These are phyloP conservation scores for Panzeria rudis DNA, from an alignment of 2,888 invertebrate species.

Conservation along the genomic window DNA sequence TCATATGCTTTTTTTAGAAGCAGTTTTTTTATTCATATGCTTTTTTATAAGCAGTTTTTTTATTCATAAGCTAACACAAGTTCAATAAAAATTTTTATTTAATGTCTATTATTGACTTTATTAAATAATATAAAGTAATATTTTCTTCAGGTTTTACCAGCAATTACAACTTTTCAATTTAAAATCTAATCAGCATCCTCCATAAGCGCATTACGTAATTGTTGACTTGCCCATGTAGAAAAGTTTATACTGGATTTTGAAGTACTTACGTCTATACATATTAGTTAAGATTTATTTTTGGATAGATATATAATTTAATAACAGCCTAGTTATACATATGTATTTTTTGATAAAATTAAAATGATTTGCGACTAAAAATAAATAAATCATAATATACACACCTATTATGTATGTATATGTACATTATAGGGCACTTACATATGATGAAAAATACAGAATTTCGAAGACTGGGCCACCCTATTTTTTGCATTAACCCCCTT, in stretches of 20 bases:
- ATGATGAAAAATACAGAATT: too few species aligned
- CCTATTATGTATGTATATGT: too few species aligned
- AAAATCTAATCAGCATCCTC: too few species aligned
- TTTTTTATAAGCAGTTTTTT: constrained; percentile 30
- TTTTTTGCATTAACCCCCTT: too few species aligned
- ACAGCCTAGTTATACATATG: constrained; percentile 25
- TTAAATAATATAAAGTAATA: constrained; percentile 54
- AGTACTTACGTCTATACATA: background rate
- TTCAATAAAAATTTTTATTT: constrained; percentile 16
- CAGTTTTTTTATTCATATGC: constrained; percentile 10
- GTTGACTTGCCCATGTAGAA: background rate
- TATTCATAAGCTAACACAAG: constrained; percentile 8
- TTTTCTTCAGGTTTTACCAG: constrained; percentile 33
- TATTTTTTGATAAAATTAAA: too few species aligned
- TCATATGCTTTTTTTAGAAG: too few species aligned
- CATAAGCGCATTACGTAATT: too few species aligned
- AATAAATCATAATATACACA: too few species aligned
- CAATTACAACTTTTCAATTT: constrained; percentile 2
- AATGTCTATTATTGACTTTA: constrained; percentile 15
- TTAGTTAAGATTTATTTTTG: background rate
- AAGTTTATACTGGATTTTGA: background rate
- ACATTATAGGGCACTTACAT: too few species aligned
- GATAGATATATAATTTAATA: constrained; percentile 9
- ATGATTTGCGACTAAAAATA: too few species aligned
- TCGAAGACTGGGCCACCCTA: too few species aligned